These are phyloP conservation scores for Drosophila bifasciata DNA, from an alignment of 1,140 invertebrate species.

Conservation along the genomic window DNA sequence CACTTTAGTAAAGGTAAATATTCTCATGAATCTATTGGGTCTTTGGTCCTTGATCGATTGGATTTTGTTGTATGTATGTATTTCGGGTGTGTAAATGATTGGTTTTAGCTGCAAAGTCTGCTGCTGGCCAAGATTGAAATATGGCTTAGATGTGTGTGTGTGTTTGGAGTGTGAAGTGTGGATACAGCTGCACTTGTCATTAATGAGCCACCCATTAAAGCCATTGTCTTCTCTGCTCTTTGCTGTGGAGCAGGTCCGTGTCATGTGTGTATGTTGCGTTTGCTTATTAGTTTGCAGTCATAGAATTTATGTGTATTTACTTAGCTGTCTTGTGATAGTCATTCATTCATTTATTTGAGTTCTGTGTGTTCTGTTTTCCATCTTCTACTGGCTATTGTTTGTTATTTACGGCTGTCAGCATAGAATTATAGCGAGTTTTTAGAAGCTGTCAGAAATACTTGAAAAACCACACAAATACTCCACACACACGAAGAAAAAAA, in stretches of 20 bases:
- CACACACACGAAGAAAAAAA: background rate
- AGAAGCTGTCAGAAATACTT: slow-evolving; percentile 8
- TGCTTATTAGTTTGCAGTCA: slow-evolving; percentile 72
- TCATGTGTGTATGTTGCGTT: slow-evolving; percentile 35
- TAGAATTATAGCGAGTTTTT: slow-evolving; percentile 1
- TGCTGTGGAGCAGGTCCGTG: slow-evolving; percentile 53
- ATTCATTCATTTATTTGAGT: slow-evolving; percentile 71
- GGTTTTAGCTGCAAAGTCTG: no score
- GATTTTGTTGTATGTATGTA: no score
- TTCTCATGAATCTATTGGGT: no score
- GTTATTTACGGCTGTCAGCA: slow-evolving; percentile 39
- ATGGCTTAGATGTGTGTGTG: no score
- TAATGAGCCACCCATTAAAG: slow-evolving; percentile 67
- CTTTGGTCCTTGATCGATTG: no score
- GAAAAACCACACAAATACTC: slow-evolving; percentile 9
- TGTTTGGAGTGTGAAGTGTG: no score
- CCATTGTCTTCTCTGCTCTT: slow-evolving; percentile 29
- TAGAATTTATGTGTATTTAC: slow-evolving; percentile 73
- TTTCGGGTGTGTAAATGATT: no score
- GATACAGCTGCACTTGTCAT: slow-evolving; percentile 54
- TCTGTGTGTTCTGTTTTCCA: slow-evolving; percentile 7
- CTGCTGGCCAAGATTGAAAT: no score
- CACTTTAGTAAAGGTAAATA: no score
- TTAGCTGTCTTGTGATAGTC: slow-evolving; percentile 70
- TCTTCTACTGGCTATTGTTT: slow-evolving; percentile 9